Percentiles rank a stretch among this genome's conserved stretches.
Evolutionary conservation across 2,113 vertebrate genomes (phyloP).

Genomic region (Amazona guildingii): DNA sequence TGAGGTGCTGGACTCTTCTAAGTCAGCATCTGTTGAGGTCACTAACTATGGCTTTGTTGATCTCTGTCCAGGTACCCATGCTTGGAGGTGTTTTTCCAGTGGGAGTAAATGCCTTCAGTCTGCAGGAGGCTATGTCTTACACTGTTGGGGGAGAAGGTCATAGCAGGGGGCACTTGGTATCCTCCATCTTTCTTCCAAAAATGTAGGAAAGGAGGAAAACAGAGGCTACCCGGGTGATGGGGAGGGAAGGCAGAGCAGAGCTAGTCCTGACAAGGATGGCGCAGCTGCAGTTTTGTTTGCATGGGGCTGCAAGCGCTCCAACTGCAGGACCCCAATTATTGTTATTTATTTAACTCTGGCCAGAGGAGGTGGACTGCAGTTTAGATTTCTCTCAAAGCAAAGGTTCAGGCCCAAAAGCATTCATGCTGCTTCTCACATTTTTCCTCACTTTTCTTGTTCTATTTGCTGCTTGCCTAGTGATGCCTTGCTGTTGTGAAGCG

Average conservation of each 20-base stretch:
- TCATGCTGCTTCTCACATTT: neutral
- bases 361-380: neutral
- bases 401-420: neutral
- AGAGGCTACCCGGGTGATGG: neutral
- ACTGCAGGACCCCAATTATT: neutral
- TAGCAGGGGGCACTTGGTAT: neutral
- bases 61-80: neutral
- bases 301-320: neutral
- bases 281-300: rapidly evolving
- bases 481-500: neutral
- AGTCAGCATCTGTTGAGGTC: neutral
- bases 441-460: neutral
- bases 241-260: neutral
- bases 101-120: neutral
- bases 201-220: neutral
- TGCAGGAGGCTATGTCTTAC: neutral
- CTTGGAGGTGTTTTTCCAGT: neutral
- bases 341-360: neutral
- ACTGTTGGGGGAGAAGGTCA: neutral
- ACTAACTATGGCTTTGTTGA: neutral
- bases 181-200: neutral
- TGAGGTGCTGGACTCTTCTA: neutral
- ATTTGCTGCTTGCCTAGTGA: neutral
- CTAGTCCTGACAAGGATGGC: neutral
- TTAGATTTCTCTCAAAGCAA: neutral